phyloP scores from a whole-genome alignment of 2,888 invertebrate species.

The Caenorhabditis panamensis region DNA sequence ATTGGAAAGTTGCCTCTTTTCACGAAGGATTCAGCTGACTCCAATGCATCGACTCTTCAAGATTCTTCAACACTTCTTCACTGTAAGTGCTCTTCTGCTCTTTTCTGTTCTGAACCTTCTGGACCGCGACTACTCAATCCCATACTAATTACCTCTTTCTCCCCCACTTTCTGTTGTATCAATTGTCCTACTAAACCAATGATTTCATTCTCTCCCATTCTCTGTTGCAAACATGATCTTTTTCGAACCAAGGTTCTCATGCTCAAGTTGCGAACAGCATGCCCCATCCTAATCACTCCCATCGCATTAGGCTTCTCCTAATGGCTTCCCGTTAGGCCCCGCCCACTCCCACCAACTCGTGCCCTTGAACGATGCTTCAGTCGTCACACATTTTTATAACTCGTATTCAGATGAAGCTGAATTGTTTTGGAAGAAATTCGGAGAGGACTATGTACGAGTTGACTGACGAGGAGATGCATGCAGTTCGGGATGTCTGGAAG shows the following conservation, averaged over 20 bases:
- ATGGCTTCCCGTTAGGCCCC: conserved; percentile 20
- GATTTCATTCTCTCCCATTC: conserved; percentile 23
- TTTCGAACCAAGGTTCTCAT: not conserved
- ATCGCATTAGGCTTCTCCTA: conserved; percentile 41
- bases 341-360: not conserved
- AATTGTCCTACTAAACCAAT: conserved; percentile 20
- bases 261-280: conserved; percentile 46
- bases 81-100: conserved; percentile 17
- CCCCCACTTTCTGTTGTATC: not conserved
- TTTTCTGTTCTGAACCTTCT: conserved; percentile 3
- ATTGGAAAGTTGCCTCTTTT: not conserved
- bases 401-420: conserved; percentile 49
- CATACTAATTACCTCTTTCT: conserved; percentile 12
- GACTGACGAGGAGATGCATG: conserved; percentile 56
- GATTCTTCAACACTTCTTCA: not conserved
- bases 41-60: not conserved
- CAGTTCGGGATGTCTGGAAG: conserved; percentile 55
- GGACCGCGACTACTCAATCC: conserved; percentile 12
- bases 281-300: conserved; percentile 31
- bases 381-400: not conserved
- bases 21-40: not conserved
- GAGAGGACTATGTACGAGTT: conserved; percentile 51
- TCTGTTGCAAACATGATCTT: not conserved
- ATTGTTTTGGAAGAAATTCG: conserved; percentile 50
- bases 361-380: conserved; percentile 10